A percentile compares a stretch with the other conserved stretches of the same genome.
These are phyloP conservation scores for Trichonephila clavipes DNA, from an alignment of 1,140 invertebrate species.

Conservation along the genomic window DNA sequence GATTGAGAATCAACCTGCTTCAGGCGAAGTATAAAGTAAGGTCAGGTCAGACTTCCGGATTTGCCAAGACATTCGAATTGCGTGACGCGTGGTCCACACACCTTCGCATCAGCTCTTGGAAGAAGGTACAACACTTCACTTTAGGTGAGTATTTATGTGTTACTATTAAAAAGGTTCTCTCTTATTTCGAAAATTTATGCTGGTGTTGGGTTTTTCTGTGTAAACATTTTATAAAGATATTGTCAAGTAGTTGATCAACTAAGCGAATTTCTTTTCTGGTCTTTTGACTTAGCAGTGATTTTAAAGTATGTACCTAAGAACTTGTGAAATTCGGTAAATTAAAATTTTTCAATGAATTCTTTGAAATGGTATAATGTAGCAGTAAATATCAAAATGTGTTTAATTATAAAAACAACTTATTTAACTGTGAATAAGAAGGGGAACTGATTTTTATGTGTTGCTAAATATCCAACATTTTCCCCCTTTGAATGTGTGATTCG, in stretches of 20 bases:
- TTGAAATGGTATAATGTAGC: too few species aligned
- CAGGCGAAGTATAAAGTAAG: constrained; percentile 70
- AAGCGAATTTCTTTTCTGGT: background rate
- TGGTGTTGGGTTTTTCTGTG: background rate
- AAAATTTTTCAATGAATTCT: too few species aligned
- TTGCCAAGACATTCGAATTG: constrained; percentile 54
- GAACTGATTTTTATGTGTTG: too few species aligned
- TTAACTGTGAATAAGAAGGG: too few species aligned
- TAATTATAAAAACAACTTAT: too few species aligned
- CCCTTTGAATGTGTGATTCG: too few species aligned
- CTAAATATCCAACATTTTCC: too few species aligned
- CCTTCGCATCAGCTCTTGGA: constrained; percentile 39
- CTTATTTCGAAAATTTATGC: background rate
- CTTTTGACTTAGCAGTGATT: background rate
- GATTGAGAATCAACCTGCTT: constrained; percentile 56
- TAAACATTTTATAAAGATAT: background rate
- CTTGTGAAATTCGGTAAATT: too few species aligned
- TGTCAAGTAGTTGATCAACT: background rate
- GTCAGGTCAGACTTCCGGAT: constrained; percentile 76
- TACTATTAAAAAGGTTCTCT: constrained; percentile 2
- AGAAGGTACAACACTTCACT: constrained; percentile 38
- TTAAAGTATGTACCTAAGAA: background rate
- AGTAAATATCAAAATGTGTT: too few species aligned
- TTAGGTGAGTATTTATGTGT: constrained; percentile 64
- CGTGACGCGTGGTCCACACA: constrained; percentile 62